Conservation (phyloP, 2,888 invertebrate genomes). For the Oxystoma pomonae region DNA sequence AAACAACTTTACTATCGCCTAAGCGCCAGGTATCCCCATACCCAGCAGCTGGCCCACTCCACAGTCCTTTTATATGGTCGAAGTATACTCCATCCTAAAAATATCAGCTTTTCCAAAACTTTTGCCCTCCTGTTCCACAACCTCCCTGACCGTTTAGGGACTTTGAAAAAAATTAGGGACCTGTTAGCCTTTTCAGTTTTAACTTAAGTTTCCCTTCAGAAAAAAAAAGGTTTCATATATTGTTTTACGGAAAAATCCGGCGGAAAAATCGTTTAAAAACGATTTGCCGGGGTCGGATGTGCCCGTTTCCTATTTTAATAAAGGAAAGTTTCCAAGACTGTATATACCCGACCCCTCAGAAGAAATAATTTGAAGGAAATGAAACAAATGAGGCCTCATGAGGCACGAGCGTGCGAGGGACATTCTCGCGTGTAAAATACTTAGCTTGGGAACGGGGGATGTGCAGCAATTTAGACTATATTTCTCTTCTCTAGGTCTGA, state of each 20-base stretch:
- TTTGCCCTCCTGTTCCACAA: too few species aligned
- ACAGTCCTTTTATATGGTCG: too few species aligned
- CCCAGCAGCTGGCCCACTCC: too few species aligned
- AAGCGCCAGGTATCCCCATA: too few species aligned
- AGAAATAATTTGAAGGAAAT: conserved; percentile 40
- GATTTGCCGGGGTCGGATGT: not conserved
- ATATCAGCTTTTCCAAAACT: too few species aligned
- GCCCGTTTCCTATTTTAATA: not conserved
- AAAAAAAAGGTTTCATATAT: not conserved
- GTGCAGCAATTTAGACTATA: conserved; percentile 48
- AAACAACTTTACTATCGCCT: too few species aligned
- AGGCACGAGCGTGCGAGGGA: conserved; percentile 20
- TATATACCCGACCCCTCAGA: conserved; percentile 24
- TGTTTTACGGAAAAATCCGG: not conserved
- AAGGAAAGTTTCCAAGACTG: conserved; percentile 20
- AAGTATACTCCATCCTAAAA: too few species aligned
- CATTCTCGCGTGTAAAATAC: conserved; percentile 41
- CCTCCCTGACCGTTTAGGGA: too few species aligned
- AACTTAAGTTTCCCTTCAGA: not conserved
- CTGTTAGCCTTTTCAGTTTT: too few species aligned
- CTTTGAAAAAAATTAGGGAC: too few species aligned
- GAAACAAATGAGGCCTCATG: conserved; percentile 39
- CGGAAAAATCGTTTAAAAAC: not conserved
- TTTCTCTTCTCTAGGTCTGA: conserved; percentile 47
- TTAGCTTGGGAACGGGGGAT: conserved; percentile 44